Percentiles rank a stretch among this genome's conserved stretches.
Conservation (phyloP, 2,113 vertebrate species). For the Oncorhynchus clarkii region DNA sequence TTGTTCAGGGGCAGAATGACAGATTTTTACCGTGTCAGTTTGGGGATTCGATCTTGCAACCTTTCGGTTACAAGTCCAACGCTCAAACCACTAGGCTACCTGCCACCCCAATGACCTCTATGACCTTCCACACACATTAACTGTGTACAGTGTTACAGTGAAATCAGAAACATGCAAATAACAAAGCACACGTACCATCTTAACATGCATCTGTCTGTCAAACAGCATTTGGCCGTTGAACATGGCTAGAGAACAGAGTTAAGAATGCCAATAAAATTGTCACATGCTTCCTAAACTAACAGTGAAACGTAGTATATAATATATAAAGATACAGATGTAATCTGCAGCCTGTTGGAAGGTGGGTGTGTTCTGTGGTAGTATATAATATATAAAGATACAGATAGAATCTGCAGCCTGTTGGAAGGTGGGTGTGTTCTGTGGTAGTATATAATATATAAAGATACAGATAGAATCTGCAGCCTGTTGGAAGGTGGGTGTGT, state of each 20-base stretch:
- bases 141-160: not conserved
- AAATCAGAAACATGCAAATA: not conserved
- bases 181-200: conserved; percentile 81
- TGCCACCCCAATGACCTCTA: too few species aligned
- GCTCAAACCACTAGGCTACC: too few species aligned
- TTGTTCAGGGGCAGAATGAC: too few species aligned
- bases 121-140: not conserved
- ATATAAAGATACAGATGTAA: conserved; percentile 89
- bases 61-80: not conserved
- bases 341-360: not conserved
- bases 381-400: conserved; percentile 81
- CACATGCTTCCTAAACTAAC: too few species aligned
- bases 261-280: not conserved
- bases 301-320: too few species aligned
- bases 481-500: too few species aligned
- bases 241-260: conserved; percentile 80
- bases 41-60: conserved; percentile 71
- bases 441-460: too few species aligned
- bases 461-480: too few species aligned
- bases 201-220: conserved; percentile 97
- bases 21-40: too few species aligned
- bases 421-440: not conserved
- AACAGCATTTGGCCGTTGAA: conserved; percentile 98
- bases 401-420: conserved; percentile 65
- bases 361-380: not conserved